Base-by-base conservation (phyloP, 1,140 invertebrate species). In the Limonius californicus region DNA sequence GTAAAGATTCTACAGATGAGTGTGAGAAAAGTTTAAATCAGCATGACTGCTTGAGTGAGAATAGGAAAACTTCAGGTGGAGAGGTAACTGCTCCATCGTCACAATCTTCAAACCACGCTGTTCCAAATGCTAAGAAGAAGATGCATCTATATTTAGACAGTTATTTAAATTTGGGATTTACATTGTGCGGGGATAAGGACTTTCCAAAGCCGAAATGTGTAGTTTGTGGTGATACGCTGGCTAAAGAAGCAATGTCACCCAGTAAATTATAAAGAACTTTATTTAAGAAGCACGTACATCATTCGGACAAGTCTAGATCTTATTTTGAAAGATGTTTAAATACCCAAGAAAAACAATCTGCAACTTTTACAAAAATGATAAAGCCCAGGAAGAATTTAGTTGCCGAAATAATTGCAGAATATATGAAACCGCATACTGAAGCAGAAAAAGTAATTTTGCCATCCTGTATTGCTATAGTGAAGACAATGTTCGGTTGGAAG, bases 361-460 rank as follows among this genome's bases (percentile, higher is more conserved):
- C 16, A 45, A n/a, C 42, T 45, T 45, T 45, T 14, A 45, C 12
- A 45, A n/a, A 45, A 45, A 16, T 14, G 42, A 45, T 45, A 45
- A 45, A 45, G 4, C 42, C 42, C 42, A 45, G 42, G 14, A 45
- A 45, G 42, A 7, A 45, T 45, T 14, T 45, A 14, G 12, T 14
- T 45, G 12, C 16, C 12, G 42, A 45, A 45, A 45, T 45, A 45
- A 45, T 45, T 45, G 42, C 42, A 14, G 14, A 45, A 45, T 4
- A 45, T 45, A 45, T 45, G 42, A n/a, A n/a, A n/a, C n/a, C n/a
- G n/a, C n/a, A n/a, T n/a, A n/a, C n/a, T n/a, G n/a, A n/a, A n/a
- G n/a, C n/a, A n/a, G n/a, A 45, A 45, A 45, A 45, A n/a, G 42
- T 45, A 45, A 45, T 45, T 45, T 45, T 45, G 42, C 42, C 42